Conservation (phyloP, 2,797 vertebrate species). For the Anguilla marmorata region DNA sequence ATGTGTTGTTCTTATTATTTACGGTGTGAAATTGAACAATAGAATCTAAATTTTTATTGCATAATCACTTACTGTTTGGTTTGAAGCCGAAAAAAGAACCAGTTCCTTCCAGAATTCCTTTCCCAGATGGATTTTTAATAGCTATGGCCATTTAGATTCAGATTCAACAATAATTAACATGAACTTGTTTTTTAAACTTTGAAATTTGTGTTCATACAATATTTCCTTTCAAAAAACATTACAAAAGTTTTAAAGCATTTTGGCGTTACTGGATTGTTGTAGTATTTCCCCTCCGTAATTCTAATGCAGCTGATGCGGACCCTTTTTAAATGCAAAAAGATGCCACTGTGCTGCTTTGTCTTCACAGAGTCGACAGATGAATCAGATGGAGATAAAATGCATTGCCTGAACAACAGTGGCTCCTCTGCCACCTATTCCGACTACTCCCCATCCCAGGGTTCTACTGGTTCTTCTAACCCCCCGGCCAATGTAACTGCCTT, state of each 20-base stretch:
- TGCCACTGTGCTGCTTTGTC: slow-evolving; percentile 10
- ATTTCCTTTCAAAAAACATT: background rate
- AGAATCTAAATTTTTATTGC: background rate
- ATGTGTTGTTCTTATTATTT: slow-evolving; percentile 24
- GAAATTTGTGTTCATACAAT: background rate
- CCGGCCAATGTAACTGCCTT: slow-evolving; percentile 84
- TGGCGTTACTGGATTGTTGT: background rate
- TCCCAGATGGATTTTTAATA: background rate
- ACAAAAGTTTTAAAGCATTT: background rate
- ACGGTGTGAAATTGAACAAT: slow-evolving; percentile 13
- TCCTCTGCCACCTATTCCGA: slow-evolving; percentile 99
- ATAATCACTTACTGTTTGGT: background rate
- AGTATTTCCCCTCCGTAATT: background rate
- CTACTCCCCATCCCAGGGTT: slow-evolving; percentile 98
- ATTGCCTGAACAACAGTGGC: slow-evolving; percentile 98
- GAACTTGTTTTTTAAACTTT: background rate
- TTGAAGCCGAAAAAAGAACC: background rate
- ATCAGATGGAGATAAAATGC: slow-evolving; percentile 94
- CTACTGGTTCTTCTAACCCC: slow-evolving; percentile 94
- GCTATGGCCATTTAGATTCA: background rate
- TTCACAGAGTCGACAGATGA: slow-evolving; percentile 95
- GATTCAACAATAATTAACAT: background rate
- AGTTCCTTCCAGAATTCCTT: background rate
- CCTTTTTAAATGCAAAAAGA: background rate
- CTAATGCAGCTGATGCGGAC: background rate